Evolutionary conservation across 2,113 vertebrate species (phyloP), one percentile per base, ranked within the genome.

Genomic region (Rhizomys pruinosus): DNA sequence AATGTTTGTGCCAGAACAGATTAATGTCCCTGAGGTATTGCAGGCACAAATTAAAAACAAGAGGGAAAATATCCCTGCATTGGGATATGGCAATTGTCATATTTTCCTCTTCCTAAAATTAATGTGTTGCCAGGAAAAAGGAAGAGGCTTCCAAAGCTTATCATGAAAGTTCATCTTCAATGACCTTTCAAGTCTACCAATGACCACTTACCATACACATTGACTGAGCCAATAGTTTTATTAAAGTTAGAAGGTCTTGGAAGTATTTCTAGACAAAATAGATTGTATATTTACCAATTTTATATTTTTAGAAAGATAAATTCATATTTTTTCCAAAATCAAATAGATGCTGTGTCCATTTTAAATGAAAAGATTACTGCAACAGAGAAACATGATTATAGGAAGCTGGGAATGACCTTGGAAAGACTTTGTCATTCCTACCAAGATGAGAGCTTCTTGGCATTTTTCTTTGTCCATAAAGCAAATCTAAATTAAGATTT

Each of bases 111-210:
- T 39, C 52, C 34, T 13, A 23, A 59, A 13, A 1, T 71, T 91
- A 2, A 34, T 57, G 55, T 19, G 16, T 25, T 57, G 12, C 79
- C 68, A 13, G 22, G 16, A n/a, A 80, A 42, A 16, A 57, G 13
- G 22, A 63, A 0, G 23, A 9, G 4, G 17, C 12, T 0, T 61
- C 37, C n/a, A 37, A 27, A 25, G 12, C 11, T 11, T 2, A 16
- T 79, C 19, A 39, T 61, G 57, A 27, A 39, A 11, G 6, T 80
- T 6, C 5, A 23, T 13, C 11, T 61, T 61, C n/a, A 80, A 17
- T 39, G n/a, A 61, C 10, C 22, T 17, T 23, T 34, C n/a, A 39
- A 3, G 11, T 22, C 6, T 61, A 5, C 25, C n/a, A 61, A 61
- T 63, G 12, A n/a, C 15, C 27, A 29, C 20, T 20, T 39, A 13